Evolutionary conservation across 2,888 invertebrate genomes (phyloP).

Genomic region (Noctua comes): DNA sequence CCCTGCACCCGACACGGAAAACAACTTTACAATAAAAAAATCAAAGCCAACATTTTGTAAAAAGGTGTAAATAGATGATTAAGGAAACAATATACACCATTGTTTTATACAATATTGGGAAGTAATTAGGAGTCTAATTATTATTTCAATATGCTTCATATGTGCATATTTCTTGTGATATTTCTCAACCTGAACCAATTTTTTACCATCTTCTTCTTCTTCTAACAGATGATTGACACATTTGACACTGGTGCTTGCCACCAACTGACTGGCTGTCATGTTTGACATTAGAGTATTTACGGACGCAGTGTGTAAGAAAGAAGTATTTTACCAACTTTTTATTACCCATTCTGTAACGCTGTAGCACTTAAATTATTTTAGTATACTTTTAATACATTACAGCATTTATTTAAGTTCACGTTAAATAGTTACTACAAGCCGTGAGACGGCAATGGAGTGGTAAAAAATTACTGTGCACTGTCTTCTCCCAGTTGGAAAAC

Average conservation of each 20-base stretch:
- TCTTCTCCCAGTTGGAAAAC: constrained; percentile 65
- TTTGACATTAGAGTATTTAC: constrained; percentile 28
- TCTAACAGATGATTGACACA: neutral
- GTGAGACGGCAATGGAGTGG: neutral
- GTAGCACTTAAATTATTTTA: neutral
- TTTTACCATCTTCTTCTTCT: too few relatives aligned
- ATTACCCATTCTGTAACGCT: neutral
- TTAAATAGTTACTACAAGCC: neutral
- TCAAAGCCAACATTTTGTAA: too few relatives aligned
- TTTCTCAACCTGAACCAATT: too few relatives aligned
- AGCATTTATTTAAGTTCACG: neutral
- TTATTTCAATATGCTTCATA: too few relatives aligned
- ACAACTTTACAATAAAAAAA: too few relatives aligned
- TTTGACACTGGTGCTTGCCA: too few relatives aligned
- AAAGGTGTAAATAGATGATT: too few relatives aligned
- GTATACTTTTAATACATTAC: neutral
- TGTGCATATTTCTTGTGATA: too few relatives aligned
- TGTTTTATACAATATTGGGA: too few relatives aligned
- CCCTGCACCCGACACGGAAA: too few relatives aligned
- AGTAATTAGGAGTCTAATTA: too few relatives aligned
- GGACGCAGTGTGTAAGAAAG: constrained; percentile 14
- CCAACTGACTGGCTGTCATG: neutral
- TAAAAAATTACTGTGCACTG: constrained; percentile 45
- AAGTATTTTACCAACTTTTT: neutral
- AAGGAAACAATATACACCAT: too few relatives aligned